Conservation (phyloP, 2,113 vertebrate species). For the Connochaetes taurinus region DNA sequence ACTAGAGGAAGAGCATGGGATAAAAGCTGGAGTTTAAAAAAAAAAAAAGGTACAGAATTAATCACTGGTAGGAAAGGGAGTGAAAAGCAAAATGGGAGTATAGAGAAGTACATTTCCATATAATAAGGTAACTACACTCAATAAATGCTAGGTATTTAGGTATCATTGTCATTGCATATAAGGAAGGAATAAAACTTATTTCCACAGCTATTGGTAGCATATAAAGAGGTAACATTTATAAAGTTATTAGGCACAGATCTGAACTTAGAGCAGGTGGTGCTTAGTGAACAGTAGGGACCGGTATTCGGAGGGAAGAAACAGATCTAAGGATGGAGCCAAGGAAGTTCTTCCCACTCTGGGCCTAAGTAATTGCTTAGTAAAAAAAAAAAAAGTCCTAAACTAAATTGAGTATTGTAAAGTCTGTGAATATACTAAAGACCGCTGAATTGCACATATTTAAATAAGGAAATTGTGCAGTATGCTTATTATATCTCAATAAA, state of each 20-base stretch:
- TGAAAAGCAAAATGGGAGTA: not conserved
- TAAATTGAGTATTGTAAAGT: not conserved
- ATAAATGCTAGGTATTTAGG: not conserved
- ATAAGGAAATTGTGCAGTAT: not conserved
- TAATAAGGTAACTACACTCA: not conserved
- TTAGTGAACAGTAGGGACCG: not conserved
- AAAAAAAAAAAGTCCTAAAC: not conserved
- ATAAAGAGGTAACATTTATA: not conserved
- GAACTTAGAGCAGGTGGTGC: not conserved
- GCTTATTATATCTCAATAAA: not conserved
- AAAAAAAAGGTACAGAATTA: not conserved
- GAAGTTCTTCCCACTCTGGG: not conserved
- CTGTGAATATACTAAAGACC: not conserved
- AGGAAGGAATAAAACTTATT: not conserved
- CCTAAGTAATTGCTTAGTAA: not conserved
- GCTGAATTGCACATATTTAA: not conserved
- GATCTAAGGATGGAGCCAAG: not conserved
- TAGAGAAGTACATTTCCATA: not conserved
- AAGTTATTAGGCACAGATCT: not conserved
- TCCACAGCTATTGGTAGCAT: not conserved
- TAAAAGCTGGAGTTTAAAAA: not conserved
- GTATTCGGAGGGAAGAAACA: not conserved
- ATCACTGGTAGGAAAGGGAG: not conserved
- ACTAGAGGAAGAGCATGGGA: not conserved
- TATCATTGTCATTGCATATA: not conserved